Evolutionary conservation across 1,140 invertebrate genomes (phyloP), one percentile per base, ranked within the genome.

Genomic region (Halictus rubicundus): DNA sequence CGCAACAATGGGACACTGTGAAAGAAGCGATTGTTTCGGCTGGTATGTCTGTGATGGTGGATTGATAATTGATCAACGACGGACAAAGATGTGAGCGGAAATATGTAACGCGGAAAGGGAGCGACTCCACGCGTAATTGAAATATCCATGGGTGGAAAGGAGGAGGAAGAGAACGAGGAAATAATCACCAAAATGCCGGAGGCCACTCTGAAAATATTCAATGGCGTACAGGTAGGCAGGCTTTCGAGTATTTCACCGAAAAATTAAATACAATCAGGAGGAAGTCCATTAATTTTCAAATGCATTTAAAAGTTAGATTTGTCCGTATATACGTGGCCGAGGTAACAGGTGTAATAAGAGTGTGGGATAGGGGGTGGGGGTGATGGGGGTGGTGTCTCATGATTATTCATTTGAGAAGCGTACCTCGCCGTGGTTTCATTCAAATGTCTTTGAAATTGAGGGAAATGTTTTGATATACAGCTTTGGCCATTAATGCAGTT

Each of bases 221-320:
- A 80, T 77, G 63, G 77, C 57, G 84, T 86, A 63, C 84, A 87
- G 86, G 84, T 87, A 72, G 76, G 80, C 70, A 72, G 76, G 80
- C 70, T 46, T 7, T 19, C 4, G n/a, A 12, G 25, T 4, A 27
- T 49, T 77, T 61, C 37, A 21, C 32, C 25, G 25, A n/a, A 42
- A 42, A 42, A 64, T 32, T 16, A 16, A 27, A 59, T 59, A 16
- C 61, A n/a, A 14, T 68, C 37, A 75, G 65, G 42, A 42, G 64
- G 60, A 37, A 59, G 10, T 9, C 39, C 54, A 59, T 63, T 57
- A 49, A 71, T 60, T 63, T 71, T 39, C 25, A 27, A n/a, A 42
- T 39, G 14, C 21, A 69, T 61, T 21, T 39, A 8, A 68, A 74
- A 74, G 49, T 52, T 19, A 52, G 49, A 52, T 52, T 52, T 52